These are phyloP conservation scores for Creontiades dilutus DNA, from an alignment of 2,888 invertebrate genomes.

Conservation along the genomic window DNA sequence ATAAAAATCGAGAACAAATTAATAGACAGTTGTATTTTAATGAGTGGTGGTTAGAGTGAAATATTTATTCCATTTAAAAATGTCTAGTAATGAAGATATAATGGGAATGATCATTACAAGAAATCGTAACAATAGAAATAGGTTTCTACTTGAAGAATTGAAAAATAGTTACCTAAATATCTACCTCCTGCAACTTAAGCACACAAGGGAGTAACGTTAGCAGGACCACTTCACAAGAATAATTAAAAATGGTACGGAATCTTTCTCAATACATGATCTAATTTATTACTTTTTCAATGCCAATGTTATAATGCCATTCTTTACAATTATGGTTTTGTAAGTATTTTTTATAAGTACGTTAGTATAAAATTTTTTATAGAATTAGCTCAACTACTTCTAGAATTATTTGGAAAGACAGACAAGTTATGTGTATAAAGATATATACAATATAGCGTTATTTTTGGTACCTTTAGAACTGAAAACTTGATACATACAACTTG, in stretches of 20 bases:
- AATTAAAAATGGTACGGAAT: neutral
- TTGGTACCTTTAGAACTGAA: slow-evolving; percentile 63
- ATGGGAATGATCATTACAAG: no score
- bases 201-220: no score
- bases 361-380: slow-evolving; percentile 61
- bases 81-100: no score
- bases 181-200: no score
- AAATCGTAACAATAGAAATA: no score
- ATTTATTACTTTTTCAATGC: slow-evolving; percentile 18
- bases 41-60: no score
- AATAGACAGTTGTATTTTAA: no score
- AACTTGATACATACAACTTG: slow-evolving; percentile 5
- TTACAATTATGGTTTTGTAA: slow-evolving; percentile 14
- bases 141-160: no score
- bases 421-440: slow-evolving; percentile 52
- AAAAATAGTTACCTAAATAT: no score
- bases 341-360: slow-evolving; percentile 58
- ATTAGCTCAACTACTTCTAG: slow-evolving; percentile 71
- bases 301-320: slow-evolving; percentile 34
- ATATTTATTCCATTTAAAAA: no score
- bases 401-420: slow-evolving; percentile 62
- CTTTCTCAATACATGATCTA: neutral
- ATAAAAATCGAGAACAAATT: no score
- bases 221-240: no score
- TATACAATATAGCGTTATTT: slow-evolving; percentile 67